Evolutionary conservation across 2,113 vertebrate genomes (phyloP).

Genomic region (Gambusia holbrooki): DNA sequence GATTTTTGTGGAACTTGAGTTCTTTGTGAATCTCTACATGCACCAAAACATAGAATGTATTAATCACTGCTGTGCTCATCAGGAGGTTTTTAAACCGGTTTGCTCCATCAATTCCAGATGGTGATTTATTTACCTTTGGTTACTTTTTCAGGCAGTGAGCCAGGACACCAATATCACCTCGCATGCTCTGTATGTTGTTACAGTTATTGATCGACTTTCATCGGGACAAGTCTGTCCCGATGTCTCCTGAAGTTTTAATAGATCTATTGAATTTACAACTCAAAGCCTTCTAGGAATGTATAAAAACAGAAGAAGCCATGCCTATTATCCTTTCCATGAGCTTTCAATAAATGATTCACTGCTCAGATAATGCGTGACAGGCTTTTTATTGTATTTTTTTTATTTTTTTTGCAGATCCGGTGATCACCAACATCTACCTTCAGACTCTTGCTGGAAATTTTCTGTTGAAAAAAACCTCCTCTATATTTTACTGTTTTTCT

Average conservation of each 20-base stretch:
- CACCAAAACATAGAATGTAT: not conserved
- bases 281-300: not conserved
- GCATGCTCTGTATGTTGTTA: no score
- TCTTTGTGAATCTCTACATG: no score
- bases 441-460: not conserved
- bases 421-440: conserved; percentile 45
- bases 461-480: not conserved
- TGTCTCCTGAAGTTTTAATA: not conserved
- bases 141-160: not conserved
- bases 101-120: not conserved
- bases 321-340: not conserved
- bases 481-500: conserved; percentile 17
- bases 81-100: not conserved
- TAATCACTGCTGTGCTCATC: not conserved
- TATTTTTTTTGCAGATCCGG: conserved; percentile 76
- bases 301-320: not conserved
- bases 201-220: not conserved
- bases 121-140: not conserved
- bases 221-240: no score
- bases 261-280: not conserved
- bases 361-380: not conserved
- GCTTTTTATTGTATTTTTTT: not conserved
- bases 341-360: not conserved
- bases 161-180: no score
- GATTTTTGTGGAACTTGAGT: no score